Conservation (phyloP, 2,113 vertebrate genomes). For the Aix galericulata region DNA sequence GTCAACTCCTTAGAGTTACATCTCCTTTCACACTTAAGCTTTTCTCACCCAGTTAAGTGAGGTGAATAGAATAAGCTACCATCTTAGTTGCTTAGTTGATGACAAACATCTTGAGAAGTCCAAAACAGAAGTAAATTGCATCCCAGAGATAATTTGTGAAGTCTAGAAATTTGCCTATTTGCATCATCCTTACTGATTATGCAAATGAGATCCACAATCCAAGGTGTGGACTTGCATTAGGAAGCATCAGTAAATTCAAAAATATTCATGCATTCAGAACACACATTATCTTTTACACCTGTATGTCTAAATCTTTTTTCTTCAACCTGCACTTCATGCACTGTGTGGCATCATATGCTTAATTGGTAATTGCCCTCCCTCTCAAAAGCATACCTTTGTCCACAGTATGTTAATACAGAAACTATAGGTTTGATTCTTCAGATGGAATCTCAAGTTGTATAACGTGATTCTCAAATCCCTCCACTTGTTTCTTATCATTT, state of each 20-base stretch:
- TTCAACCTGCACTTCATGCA: not conserved
- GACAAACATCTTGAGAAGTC: not conserved
- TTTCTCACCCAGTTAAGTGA: not conserved
- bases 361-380: not conserved
- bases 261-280: not conserved
- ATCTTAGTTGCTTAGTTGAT: not conserved
- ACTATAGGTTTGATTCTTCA: not conserved
- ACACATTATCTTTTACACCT: not conserved
- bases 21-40: not conserved
- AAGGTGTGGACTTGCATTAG: not conserved
- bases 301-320: not conserved
- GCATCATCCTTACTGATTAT: not conserved
- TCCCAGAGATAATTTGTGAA: not conserved
- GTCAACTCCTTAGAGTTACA: not conserved
- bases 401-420: not conserved
- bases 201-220: not conserved
- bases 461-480: not conserved
- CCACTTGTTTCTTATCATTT: not conserved
- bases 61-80: not conserved
- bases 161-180: not conserved
- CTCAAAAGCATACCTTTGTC: not conserved
- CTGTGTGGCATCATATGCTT: not conserved
- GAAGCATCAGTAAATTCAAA: not conserved
- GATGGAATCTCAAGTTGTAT: not conserved
- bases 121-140: conserved; percentile 4